Base-by-base conservation (phyloP, 2,888 invertebrate species). In the Eumacrocentrus americanus region DNA sequence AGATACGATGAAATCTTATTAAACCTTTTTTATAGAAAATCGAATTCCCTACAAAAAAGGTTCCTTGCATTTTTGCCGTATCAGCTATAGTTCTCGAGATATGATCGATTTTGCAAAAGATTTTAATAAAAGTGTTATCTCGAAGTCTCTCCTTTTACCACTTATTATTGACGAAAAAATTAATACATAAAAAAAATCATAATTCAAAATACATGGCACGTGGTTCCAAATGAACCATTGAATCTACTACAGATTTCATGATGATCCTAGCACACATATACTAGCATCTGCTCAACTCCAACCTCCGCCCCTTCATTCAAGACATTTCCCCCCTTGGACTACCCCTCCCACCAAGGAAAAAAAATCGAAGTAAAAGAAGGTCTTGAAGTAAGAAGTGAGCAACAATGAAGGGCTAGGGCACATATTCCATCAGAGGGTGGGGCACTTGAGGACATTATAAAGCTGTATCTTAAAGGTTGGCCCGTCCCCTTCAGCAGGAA, bases 391-490 rank as follows among this genome's bases (percentile, higher is more conserved):
- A 34, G 58, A 78, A 78, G 75, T 78, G 77, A 78, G 78, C 77
- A 78, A 77, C 78, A 78, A 77, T 76, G 47, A 63, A 12, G 61
- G 50, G 37, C 50, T 53, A 53, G 35, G 60, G 53, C 51, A 58
- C 62, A 62, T 42, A 14, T 46, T 23, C 37, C 22, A 68, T 70
- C 22, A 64, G 65, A 70, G 75, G 79, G 78, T 70, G 73, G 73
- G 76, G 78, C 77, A 78, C 75, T 72, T 67, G 71, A 75, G 73
- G 67, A 75, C 71, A 77, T 78, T 76, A 74, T 76, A 72, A 73
- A 73, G 71, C 71, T 74, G 72, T 73, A 71, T 73, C 63, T 60
- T 58, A 50, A 42, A 51, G 37, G 16, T 25, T 46, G 34, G 16
- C 29, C 61, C 58, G 58, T 65, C 55, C 46, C 29, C 29, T 29